Percentiles rank a stretch among this genome's conserved stretches.
Conservation (phyloP, 2,797 vertebrate species). For the Aplochiton taeniatus region DNA sequence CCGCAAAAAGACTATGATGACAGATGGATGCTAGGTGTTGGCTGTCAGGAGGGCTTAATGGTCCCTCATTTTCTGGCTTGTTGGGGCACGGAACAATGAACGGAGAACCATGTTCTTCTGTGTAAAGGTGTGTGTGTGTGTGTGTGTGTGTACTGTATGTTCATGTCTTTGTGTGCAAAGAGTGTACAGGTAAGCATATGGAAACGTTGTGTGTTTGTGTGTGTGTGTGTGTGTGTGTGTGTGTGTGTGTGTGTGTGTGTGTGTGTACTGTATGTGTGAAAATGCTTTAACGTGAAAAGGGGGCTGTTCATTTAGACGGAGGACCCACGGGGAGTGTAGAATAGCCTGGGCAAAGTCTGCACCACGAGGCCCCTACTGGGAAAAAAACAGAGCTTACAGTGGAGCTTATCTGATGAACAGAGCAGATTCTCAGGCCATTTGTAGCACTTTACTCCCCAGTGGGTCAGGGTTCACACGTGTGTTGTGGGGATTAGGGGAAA, state of each 20-base stretch:
- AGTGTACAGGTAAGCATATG: too few species aligned
- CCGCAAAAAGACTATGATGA: slow-evolving; percentile 1
- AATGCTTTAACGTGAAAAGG: too few species aligned
- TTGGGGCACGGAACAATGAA: neutral
- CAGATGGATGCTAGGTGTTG: neutral
- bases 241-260: neutral
- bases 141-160: neutral
- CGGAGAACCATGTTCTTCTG: neutral
- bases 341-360: neutral
- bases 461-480: neutral
- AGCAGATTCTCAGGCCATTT: neutral
- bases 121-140: neutral
- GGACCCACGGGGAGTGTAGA: neutral
- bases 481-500: neutral
- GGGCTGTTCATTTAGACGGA: neutral
- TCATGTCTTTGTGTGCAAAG: neutral
- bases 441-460: neutral
- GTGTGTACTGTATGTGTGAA: neutral
- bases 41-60: neutral
- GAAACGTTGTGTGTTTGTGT: neutral
- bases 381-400: neutral
- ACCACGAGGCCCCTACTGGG: neutral
- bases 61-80: neutral
- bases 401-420: neutral
- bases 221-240: neutral